Evolutionary conservation across 64 coral and sea anemone species (phyloP).

Genomic region (Montipora cactus): DNA sequence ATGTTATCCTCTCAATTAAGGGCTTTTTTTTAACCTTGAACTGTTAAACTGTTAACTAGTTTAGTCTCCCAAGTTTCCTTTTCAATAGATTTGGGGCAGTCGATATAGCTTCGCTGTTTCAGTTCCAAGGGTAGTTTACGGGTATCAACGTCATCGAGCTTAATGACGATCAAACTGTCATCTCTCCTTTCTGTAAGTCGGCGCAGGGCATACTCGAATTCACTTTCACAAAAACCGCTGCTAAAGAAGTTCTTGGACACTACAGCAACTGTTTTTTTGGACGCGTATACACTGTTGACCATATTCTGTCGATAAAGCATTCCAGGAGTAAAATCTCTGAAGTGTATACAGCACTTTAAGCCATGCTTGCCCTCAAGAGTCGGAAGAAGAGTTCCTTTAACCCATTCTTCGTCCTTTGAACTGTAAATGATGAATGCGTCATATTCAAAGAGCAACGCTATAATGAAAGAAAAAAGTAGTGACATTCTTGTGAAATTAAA

Average conservation of each 20-base stretch:
- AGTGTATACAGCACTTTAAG: background rate
- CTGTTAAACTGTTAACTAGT: background rate
- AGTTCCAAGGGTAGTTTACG: background rate
- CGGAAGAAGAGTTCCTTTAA: background rate
- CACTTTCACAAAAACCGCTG: background rate
- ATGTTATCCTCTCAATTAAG: no score
- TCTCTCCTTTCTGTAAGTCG: background rate
- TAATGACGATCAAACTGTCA: background rate
- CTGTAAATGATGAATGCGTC: constrained; percentile 18
- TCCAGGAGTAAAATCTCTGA: background rate
- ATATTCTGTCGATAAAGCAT: background rate
- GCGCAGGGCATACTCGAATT: background rate
- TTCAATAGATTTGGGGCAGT: background rate
- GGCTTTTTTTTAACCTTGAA: background rate
- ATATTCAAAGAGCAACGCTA: background rate
- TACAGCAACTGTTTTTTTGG: background rate
- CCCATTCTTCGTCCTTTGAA: background rate
- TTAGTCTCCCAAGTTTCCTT: constrained; percentile 20
- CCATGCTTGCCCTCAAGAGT: background rate
- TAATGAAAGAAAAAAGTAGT: no score
- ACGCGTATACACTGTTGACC: background rate
- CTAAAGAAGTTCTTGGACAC: background rate
- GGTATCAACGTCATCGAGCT: background rate
- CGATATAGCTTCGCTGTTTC: constrained; percentile 5
- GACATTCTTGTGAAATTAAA: no score